Evolutionary conservation across 1,140 invertebrate species (phyloP).

Genomic region (Sitobion miscanthi): DNA sequence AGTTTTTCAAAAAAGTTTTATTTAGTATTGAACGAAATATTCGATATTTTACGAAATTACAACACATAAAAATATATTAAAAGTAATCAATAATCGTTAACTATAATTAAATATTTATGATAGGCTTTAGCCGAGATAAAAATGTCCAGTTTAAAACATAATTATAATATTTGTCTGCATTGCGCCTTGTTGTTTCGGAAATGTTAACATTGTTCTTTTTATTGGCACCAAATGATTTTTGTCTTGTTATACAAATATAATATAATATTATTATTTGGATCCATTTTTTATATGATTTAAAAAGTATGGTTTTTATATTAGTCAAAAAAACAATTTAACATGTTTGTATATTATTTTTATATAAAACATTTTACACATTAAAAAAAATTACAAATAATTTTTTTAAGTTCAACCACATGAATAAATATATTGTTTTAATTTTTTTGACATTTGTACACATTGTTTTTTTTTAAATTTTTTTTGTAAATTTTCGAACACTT

Average conservation of each 20-base stretch:
- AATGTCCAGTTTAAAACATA: neutral
- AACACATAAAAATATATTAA: no score
- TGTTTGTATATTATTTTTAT: neutral
- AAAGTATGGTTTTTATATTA: neutral
- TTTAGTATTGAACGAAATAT: no score
- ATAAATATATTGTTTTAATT: neutral
- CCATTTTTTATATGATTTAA: neutral
- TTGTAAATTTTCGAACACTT: neutral
- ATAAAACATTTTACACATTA: no score
- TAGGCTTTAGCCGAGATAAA: neutral
- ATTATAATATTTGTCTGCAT: neutral
- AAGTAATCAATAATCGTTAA: no score
- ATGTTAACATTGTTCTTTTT: neutral
- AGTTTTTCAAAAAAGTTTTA: no score
- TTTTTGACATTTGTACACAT: neutral
- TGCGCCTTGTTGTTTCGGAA: neutral
- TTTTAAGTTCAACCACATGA: neutral
- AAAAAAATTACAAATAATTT: neutral
- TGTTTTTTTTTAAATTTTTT: neutral
- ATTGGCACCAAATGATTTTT: neutral
- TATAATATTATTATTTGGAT: neutral
- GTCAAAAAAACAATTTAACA: no score
- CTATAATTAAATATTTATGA: neutral
- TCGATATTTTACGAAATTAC: no score
- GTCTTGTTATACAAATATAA: neutral